Evolutionary conservation across 2,797 vertebrate species (phyloP).

Genomic region (Cyprinodon diabolis): DNA sequence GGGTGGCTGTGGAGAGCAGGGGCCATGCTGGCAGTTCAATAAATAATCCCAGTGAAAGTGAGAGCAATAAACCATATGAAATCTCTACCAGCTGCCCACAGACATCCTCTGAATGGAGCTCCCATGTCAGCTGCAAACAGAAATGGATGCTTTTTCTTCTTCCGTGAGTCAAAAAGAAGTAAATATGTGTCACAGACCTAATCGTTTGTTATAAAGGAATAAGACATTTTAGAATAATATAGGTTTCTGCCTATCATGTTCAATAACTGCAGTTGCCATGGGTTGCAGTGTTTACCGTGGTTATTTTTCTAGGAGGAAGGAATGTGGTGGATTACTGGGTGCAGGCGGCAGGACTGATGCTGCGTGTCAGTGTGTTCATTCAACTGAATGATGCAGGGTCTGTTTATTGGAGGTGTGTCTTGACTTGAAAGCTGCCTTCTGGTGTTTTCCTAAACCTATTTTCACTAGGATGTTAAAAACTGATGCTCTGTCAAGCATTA

Average conservation of each 20-base stretch:
- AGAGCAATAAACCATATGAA: constrained; percentile 78
- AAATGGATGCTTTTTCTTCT: constrained; percentile 56
- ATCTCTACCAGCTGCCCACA: constrained; percentile 63
- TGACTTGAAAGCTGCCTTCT: not conserved
- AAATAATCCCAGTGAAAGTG: constrained; percentile 79
- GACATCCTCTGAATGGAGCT: constrained; percentile 61
- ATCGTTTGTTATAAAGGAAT: constrained; percentile 4
- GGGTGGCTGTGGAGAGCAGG: constrained; percentile 67
- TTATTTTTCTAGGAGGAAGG: not conserved
- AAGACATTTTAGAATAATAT: not conserved
- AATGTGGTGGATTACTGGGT: not conserved
- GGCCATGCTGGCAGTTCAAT: constrained; percentile 75
- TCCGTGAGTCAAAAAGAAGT: constrained; percentile 30
- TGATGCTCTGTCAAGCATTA: not conserved
- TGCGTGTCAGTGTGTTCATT: not conserved
- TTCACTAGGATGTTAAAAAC: not conserved
- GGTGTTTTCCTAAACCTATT: not conserved
- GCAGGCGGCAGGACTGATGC: not conserved
- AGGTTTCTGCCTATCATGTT: not conserved
- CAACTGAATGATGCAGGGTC: not conserved
- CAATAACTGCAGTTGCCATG: not conserved
- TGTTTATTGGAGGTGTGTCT: constrained; percentile 17
- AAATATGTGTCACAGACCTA: constrained; percentile 17
- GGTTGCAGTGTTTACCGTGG: not conserved
- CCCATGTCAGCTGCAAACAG: constrained; percentile 55